Evolutionary conservation across 2,113 vertebrate species (phyloP), one percentile per base, ranked within the genome.

Genomic region (Chionodraco myersi): DNA sequence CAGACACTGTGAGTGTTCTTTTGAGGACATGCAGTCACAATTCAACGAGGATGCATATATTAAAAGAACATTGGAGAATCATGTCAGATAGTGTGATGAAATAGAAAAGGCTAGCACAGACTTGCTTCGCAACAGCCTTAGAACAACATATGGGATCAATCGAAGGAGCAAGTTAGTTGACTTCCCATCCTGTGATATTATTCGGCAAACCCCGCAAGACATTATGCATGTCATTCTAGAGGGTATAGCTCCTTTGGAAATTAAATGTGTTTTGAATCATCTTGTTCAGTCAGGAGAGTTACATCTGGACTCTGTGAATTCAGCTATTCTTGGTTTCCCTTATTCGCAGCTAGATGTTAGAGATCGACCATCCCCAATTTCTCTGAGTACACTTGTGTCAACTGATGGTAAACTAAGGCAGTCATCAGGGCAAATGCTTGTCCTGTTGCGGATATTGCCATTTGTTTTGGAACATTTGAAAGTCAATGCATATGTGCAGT

Each of bases 211-310:
- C 11, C 76, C 36, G 0, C 71, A 84, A 51, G 71, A 72, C 30
- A 80, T 76, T 30, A 75, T 82, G 80, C 75, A 83, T 49, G 51
- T 76, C 0, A 82, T 79, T 74, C 48, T 86, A 21, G 82, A 79
- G 9, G 77, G 77, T 4, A 58, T 15, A 52, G 61, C 69, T 30
- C 61, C 53, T 10, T 44, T 66, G 48, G 82, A 84, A 84, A 73
- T 79, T 11, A 79, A 76, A 16, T 3, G 13, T 84, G 75, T 73
- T 15, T 79, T 84, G 15, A 23, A 59, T 10, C 63, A 77, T 77
- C 63, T 68, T 77, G 6, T 77, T 67, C 52, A 77, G 52, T 77
- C 63, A 51, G 75, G 56, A 45, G 13, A 45, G 48, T 53, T 30
- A 1, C 10, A 30, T 59, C 21, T 58, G 54, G 54, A 71, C 68